Percentiles rank a stretch among this genome's conserved stretches.
Evolutionary conservation across 2,113 vertebrate species (phyloP).

Genomic region (Anseranas semipalmata): DNA sequence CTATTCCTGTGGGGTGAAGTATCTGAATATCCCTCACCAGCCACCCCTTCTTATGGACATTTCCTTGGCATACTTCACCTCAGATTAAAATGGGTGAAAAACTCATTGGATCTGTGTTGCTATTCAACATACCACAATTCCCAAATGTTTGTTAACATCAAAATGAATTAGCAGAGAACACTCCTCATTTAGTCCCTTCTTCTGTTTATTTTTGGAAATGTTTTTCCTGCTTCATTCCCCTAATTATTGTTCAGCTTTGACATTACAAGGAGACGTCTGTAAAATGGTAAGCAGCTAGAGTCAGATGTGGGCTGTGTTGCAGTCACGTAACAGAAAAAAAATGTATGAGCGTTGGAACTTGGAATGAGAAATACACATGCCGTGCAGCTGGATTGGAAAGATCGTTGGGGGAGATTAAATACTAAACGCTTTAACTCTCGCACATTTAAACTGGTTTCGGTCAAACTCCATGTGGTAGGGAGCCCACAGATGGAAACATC

Average conservation of each 20-base stretch:
- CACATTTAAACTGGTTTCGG: neutral
- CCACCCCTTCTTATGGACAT: neutral
- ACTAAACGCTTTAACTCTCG: neutral
- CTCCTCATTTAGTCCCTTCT: neutral
- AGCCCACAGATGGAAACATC: neutral
- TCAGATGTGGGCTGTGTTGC: neutral
- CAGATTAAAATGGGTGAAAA: neutral
- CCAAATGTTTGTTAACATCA: neutral
- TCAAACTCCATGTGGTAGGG: neutral
- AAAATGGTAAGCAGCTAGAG: neutral
- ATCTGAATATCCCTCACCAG: neutral
- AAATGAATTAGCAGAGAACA: neutral
- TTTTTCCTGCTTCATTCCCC: slow-evolving; percentile 14
- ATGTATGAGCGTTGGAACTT: neutral
- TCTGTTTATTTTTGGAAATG: neutral
- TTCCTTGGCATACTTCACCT: neutral
- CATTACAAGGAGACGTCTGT: neutral
- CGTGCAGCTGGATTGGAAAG: slow-evolving; percentile 3
- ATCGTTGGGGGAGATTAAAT: neutral
- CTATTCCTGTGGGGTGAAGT: neutral
- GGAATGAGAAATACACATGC: neutral
- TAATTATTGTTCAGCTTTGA: neutral
- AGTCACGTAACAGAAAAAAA: neutral
- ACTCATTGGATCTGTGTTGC: neutral
- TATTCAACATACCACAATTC: neutral